Evolutionary conservation across 2,113 vertebrate species (phyloP).

Genomic region (Origma solitaria): DNA sequence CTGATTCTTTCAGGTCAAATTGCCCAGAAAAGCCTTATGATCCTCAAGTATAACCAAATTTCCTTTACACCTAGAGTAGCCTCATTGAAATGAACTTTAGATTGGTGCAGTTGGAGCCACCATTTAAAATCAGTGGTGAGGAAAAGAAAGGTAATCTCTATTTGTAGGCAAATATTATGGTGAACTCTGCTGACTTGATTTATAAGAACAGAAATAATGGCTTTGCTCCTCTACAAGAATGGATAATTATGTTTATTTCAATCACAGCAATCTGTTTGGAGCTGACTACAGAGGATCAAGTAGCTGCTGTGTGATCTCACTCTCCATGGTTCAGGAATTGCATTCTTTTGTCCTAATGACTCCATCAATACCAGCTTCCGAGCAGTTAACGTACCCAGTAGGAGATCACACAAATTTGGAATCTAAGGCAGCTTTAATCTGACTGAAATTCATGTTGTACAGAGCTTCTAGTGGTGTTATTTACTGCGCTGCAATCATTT

Average conservation of each 20-base stretch:
- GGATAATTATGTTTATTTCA: not conserved
- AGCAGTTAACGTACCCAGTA: not conserved
- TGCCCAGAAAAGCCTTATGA: not conserved
- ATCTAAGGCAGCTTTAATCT: not conserved
- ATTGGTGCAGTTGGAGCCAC: not conserved
- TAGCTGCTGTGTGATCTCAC: not conserved
- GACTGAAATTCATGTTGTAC: not conserved
- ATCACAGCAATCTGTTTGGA: not conserved
- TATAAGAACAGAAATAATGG: not conserved
- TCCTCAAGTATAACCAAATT: not conserved
- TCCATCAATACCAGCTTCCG: not conserved
- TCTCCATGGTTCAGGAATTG: not conserved
- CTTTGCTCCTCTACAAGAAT: not conserved
- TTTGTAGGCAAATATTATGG: not conserved
- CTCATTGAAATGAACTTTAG: not conserved
- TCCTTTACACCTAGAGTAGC: not conserved
- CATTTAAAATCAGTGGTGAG: not conserved
- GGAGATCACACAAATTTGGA: not conserved
- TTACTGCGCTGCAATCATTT: not conserved
- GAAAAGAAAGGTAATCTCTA: not conserved
- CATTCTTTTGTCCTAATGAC: not conserved
- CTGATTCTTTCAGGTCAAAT: not conserved
- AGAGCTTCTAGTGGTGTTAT: not conserved
- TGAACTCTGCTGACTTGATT: not conserved
- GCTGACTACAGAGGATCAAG: not conserved